Evolutionary conservation across 2,888 invertebrate species (phyloP), one percentile per base, ranked within the genome.

Genomic region (Argynnis bischoffii): DNA sequence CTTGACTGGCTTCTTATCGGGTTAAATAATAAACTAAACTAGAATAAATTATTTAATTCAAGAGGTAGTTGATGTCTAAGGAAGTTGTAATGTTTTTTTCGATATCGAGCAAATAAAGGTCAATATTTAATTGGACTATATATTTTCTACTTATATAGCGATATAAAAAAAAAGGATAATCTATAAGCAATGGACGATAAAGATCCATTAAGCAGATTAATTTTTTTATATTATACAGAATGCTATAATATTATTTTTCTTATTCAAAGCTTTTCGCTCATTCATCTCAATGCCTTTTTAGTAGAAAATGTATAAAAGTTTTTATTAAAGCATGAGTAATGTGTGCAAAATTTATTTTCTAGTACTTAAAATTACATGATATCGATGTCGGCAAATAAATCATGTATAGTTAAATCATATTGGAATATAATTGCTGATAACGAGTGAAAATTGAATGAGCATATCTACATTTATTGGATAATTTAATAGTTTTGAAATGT

Each of bases 181-280:
- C 11, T 41, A 11, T 41, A 41, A 41, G 50, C 35, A 48, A 31
- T 41, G 55, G 41, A 55, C 64, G 31, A 67, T 67, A 61, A 55
- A 54, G 48, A n/a, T 63, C 63, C 67, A 67, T 67, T 70, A 59
- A 61, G 35, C 18, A 59, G 57, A 67, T 67, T 67, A 67, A 14
- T 54, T 70, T 70, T 21, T 70, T 63, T 63, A 55, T 55, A 61
- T 64, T 48, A 48, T 63, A 56, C 48, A 59, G 61, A 21, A 65
- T 55, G 67, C 63, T 70, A 55, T 70, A 63, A 67, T 60, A 64
- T 63, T n/a, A 51, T 70, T 63, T 57, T 63, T 67, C 57, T 66
- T 69, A 69, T 66, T 69, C 66, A 65, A 67, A 67, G 67, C 54
- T 67, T 69, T 69, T 54, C 63, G n/a, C 68, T 46, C 61, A 60